Evolutionary conservation across 1,140 invertebrate genomes (phyloP), one percentile per base, ranked within the genome.

Genomic region (Danaus plexippus): DNA sequence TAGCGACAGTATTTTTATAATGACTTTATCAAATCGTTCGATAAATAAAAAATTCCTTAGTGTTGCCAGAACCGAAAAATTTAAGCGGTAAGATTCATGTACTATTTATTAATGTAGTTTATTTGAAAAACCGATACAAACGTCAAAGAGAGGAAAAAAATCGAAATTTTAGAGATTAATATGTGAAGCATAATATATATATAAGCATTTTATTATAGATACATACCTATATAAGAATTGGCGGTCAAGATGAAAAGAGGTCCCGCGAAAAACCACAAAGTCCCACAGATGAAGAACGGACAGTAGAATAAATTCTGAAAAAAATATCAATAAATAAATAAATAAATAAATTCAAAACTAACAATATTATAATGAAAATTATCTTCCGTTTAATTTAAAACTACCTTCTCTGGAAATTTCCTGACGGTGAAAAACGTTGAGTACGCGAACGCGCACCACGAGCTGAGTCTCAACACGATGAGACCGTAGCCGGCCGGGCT

Each of bases 401-500:
- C 10, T 70, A 87, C 90, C 89, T 96, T 97, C 78, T 93, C 93
- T 22, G 92, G 94, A 85, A 92, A 96, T 73, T 93, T 94, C 75
- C 91, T 96, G 58, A 94, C 85, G 3, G 94, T 97, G 85, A 94
- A 95, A 73, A 93, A 90, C 10, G 91, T 93, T 3, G 94, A 92
- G 70, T 94, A 92, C 3, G 94, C 88, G 80, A 97, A 97, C 87
- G 96, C 94, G 47, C 90, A 82, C 95, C 95, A 98, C 0, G 93
- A 95, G 3, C 91, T 60, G 0, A 96, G 78, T 57, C 95, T 89
- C 15, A 98, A 77, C 9, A 89, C 88, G n/a, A 97, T 90, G 2
- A 98, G 78, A 0, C 92, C 91, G 68, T 97, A 97, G 0, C 96
- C 96, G 2, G 95, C 93, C 1, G 94, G 92, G 63, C 94, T 95